Evolutionary conservation across 2,888 invertebrate species (phyloP).

Genomic region (Metallyticus violacea): DNA sequence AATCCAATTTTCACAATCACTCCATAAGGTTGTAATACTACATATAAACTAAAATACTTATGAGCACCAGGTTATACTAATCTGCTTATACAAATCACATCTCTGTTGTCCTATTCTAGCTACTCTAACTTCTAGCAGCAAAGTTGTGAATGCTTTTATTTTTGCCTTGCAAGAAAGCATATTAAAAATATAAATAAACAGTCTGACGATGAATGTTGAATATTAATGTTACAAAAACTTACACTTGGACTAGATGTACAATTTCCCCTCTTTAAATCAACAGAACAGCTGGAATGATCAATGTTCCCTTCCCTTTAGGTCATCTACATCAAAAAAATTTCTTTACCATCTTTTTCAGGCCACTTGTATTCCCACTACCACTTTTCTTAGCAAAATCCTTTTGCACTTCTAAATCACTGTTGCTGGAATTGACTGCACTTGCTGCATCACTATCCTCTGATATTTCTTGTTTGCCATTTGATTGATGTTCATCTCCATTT

Average conservation of each 20-base stretch:
- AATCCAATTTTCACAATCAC: background rate
- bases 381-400: slow-evolving; percentile 48
- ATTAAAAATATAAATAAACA: background rate
- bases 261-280: background rate
- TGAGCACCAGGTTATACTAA: background rate
- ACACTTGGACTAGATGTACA: background rate
- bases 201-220: background rate
- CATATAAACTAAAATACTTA: background rate
- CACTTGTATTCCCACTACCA: slow-evolving; percentile 52
- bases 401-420: slow-evolving; percentile 36
- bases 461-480: slow-evolving; percentile 41
- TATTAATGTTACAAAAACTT: background rate
- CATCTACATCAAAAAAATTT: slow-evolving; percentile 65
- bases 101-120: background rate
- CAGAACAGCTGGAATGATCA: background rate
- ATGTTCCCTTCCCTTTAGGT: background rate
- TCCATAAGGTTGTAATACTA: background rate
- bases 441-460: background rate
- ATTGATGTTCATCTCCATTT: slow-evolving; percentile 29
- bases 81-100: no score
- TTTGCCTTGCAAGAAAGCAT: background rate
- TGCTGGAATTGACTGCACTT: slow-evolving; percentile 30
- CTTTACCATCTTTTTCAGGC: slow-evolving; percentile 72
- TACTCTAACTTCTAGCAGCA: background rate
- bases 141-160: background rate